Percentiles rank a stretch among this genome's conserved stretches.
phyloP scores from a whole-genome alignment of 2,888 invertebrate species.

The Abscondita cerata region DNA sequence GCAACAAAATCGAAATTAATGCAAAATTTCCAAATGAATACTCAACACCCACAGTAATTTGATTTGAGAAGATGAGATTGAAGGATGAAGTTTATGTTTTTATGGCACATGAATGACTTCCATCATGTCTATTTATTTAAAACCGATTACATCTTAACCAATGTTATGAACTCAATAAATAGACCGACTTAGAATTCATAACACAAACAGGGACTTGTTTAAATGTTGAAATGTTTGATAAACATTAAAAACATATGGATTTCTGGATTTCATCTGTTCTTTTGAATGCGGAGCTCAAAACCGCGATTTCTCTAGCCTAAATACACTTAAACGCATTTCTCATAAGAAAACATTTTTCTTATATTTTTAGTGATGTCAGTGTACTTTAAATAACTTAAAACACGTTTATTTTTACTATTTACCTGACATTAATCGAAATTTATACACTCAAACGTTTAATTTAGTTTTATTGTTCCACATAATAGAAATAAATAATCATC shows the following conservation, averaged over 20 bases:
- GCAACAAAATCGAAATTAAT: constrained; percentile 48
- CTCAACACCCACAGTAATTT: constrained; percentile 26
- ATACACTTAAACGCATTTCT: constrained; percentile 29
- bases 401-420: neutral
- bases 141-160: constrained; percentile 54
- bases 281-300: constrained; percentile 32
- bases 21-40: constrained; percentile 39
- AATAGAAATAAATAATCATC: no score
- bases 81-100: constrained; percentile 37
- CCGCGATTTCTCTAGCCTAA: constrained; percentile 29
- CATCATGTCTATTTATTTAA: constrained; percentile 54
- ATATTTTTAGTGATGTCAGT: constrained; percentile 17
- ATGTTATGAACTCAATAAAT: constrained; percentile 56
- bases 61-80: constrained; percentile 28
- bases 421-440: neutral
- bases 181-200: constrained; percentile 54
- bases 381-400: neutral
- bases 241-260: constrained; percentile 57
- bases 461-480: no score
- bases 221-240: constrained; percentile 57
- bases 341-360: constrained; percentile 24
- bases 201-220: constrained; percentile 54
- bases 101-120: constrained; percentile 41
- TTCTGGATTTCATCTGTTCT: constrained; percentile 55
- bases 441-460: neutral